Base-by-base conservation (phyloP, 2,888 invertebrate species). In the Ophioninae sp. region DNA sequence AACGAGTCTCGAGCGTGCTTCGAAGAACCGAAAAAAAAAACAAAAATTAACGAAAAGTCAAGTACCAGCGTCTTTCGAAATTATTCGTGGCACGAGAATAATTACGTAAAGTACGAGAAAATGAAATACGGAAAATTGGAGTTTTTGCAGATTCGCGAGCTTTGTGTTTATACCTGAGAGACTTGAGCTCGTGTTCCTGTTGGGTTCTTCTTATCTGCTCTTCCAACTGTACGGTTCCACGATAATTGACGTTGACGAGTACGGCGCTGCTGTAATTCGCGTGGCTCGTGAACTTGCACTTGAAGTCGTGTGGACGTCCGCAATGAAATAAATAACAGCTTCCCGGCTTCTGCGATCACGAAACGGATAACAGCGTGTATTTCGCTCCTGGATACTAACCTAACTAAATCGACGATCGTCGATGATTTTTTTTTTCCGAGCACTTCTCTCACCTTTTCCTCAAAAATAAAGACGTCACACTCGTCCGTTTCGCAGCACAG, bases 271-370 rank as follows among this genome's bases (percentile, higher is more conserved):
- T 97, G 93, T 98, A 98, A 94, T 97, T 97, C 73, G 95, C 95
- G 93, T 98, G 98, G 83, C 95, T 95, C 1, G 98, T 97, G 92
- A 98, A 98, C 94, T 97, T 97, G 94, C 98, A 98, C 90, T 97
- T 96, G 93, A 98, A 98, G 93, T 98, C 97, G 91, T 97, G 97
- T 0, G 97, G 96, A 6, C 97, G 96, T 1, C 98, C 98, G 92
- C 98, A 98, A 93, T 97, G 96, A 93, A 98, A 98, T 86, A 98
- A 94, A 93, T 98, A 98, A 93, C 98, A 98, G 91, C 97, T 97
- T 83, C 97, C 97, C 5, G 96, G 95, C 87, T 95, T 96, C 96
- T 97, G 93, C 63, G 94, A 30, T 44, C 30, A 37, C 10, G 2
- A 37, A 64, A 23, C 0, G 51, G 23, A 61, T 17, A 20, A 23